Base-by-base conservation (phyloP, 2,797 vertebrate genomes). In the Syngnathus rostellatus region DNA sequence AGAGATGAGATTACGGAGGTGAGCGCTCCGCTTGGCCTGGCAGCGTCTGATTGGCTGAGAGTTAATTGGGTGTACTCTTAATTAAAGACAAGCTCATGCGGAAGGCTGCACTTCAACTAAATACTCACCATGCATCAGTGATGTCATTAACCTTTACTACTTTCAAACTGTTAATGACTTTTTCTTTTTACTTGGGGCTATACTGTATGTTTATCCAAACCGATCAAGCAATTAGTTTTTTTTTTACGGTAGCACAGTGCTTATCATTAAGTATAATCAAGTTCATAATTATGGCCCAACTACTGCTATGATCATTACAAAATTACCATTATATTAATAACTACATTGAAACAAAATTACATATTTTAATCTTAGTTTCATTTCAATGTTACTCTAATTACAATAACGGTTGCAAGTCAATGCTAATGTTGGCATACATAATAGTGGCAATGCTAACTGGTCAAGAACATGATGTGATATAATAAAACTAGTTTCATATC, bases 51-150 rank as follows among this genome's bases (percentile, higher is more conserved):
- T 85, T 86, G 82, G 83, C 37, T 7, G 68, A 66, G 72, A 85
- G 80, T 84, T 85, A 86, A 86, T 86, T 81, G 63, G 57, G 64
- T 67, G 70, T 21, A 54, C 54, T 60, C 80, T 79, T 85, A 83
- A 85, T 85, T 85, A 78, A 75, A 66, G 41, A 55, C 65, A 59
- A 62, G 1, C 77, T 75, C 76, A 23, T 57, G 62, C 72, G 70
- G 68, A 62, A 55, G 14, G 6, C n/a, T 1, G n/a, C 37, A 14
- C 62, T 40, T 41, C 8, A 37, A 14, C 63, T 41, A 40, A 64
- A 53, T 64, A 54, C 38, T 51, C 50, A 25, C 6, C 48, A 41
- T 39, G 38, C 63, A 64, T 54, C 37, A 19, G 62, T 37, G 8
- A 50, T 50, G 62, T 50, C 41, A 62, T 62, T 62, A 62, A 62